Percentiles rank a stretch among this genome's conserved stretches.
phyloP scores from a whole-genome alignment of 2,113 vertebrate genomes.

The Cygnus atratus region DNA sequence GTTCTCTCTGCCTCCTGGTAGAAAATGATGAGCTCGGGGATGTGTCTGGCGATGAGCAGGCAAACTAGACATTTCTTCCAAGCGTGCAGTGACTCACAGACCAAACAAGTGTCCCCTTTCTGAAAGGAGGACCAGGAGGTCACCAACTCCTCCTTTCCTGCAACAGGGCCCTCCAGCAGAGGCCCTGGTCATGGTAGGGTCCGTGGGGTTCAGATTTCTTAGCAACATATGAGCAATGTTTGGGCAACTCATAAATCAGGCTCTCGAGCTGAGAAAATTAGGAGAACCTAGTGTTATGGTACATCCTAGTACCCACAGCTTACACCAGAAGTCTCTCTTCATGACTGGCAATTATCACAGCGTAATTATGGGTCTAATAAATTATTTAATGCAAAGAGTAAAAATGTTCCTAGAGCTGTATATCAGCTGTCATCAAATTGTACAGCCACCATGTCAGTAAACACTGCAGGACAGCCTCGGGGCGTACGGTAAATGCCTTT shows the following conservation, averaged over 20 bases:
- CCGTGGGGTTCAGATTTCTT: background rate
- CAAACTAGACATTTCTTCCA: conserved; percentile 39
- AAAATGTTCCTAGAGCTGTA: background rate
- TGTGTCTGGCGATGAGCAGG: background rate
- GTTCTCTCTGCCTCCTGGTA: background rate
- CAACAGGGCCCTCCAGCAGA: background rate
- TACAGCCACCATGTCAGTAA: background rate
- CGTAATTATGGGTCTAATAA: background rate
- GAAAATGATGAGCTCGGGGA: conserved; percentile 34
- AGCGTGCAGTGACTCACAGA: background rate
- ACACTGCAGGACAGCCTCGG: background rate
- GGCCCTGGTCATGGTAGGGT: background rate
- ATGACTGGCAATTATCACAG: background rate
- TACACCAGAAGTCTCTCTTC: background rate
- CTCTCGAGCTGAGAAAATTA: background rate
- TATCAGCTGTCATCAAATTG: background rate
- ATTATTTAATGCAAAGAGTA: background rate
- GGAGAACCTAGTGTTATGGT: background rate
- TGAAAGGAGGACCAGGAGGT: background rate
- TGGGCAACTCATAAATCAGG: background rate
- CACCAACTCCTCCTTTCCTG: background rate
- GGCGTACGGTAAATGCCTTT: background rate
- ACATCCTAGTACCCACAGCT: background rate
- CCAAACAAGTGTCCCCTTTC: background rate
- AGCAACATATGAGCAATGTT: background rate